Evolutionary conservation across 1,140 invertebrate genomes (phyloP).

Genomic region (Mycetomoellerius zeteki): DNA sequence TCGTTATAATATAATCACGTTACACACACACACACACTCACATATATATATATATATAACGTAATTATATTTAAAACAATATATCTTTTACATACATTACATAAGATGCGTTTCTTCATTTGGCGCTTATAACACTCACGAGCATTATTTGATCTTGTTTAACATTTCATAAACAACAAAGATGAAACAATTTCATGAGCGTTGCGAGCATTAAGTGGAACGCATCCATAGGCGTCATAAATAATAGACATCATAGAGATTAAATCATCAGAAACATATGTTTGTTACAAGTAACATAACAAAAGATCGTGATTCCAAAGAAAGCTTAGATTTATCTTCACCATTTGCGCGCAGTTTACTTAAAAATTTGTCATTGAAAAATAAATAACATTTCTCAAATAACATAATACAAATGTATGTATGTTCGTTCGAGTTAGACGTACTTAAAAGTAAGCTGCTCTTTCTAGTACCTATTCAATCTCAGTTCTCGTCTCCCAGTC

Average conservation of each 20-base stretch:
- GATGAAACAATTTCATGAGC: too few species aligned
- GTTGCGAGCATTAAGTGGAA: too few species aligned
- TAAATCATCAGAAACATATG: background rate
- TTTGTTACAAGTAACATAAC: slow-evolving; percentile 26
- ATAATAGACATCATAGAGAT: background rate
- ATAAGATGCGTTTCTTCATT: background rate
- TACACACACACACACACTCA: background rate
- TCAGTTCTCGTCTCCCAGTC: slow-evolving; percentile 39
- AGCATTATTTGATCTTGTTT: too few species aligned
- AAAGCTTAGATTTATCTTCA: slow-evolving; percentile 25
- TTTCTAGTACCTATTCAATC: slow-evolving; percentile 52
- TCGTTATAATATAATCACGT: slow-evolving; percentile 3
- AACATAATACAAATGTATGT: slow-evolving; percentile 35
- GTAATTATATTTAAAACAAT: slow-evolving; percentile 34
- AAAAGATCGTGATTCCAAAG: slow-evolving; percentile 38
- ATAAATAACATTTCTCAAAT: slow-evolving; percentile 52
- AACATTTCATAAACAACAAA: too few species aligned
- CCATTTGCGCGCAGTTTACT: slow-evolving; percentile 18
- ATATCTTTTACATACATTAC: slow-evolving; percentile 12
- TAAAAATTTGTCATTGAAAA: slow-evolving; percentile 51
- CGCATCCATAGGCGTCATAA: background rate
- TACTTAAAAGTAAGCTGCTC: slow-evolving; percentile 46
- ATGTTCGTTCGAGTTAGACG: slow-evolving; percentile 9
- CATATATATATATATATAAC: background rate
- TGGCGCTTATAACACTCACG: too few species aligned